Evolutionary conservation across 2,888 invertebrate genomes (phyloP).

Genomic region (Leucania comma): DNA sequence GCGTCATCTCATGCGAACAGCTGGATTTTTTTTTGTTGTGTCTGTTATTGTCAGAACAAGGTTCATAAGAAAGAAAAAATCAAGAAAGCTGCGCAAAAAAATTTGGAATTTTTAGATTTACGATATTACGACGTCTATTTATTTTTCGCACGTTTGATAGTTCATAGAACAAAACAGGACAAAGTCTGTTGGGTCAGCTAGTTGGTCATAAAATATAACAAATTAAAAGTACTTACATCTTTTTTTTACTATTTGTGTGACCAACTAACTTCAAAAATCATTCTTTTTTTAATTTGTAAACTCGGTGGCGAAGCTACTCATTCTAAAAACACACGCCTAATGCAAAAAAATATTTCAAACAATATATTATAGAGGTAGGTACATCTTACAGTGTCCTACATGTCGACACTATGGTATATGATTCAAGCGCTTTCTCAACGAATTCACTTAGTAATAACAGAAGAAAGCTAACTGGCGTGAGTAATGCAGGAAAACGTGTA

Average conservation of each 20-base stretch:
- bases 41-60: too few relatives aligned
- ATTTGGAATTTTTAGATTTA: too few relatives aligned
- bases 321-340: not conserved
- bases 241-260: not conserved
- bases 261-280: not conserved
- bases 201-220: not conserved
- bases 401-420: constrained; percentile 50
- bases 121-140: too few relatives aligned
- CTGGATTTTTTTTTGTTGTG: too few relatives aligned
- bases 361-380: not conserved
- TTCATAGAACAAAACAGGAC: too few relatives aligned
- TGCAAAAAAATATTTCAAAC: constrained; percentile 20
- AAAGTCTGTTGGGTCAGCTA: not conserved
- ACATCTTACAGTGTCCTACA: constrained; percentile 38
- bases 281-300: constrained; percentile 3
- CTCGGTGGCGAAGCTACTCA: not conserved
- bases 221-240: not conserved
- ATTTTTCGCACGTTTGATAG: too few relatives aligned
- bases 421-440: constrained; percentile 72
- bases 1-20: too few relatives aligned
- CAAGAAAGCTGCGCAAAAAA: too few relatives aligned
- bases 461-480: constrained; percentile 61
- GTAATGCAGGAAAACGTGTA: constrained; percentile 74
- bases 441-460: constrained; percentile 65
- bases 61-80: too few relatives aligned